Conservation (phyloP, 2,113 vertebrate genomes). For the Potamarius usumacintae region DNA sequence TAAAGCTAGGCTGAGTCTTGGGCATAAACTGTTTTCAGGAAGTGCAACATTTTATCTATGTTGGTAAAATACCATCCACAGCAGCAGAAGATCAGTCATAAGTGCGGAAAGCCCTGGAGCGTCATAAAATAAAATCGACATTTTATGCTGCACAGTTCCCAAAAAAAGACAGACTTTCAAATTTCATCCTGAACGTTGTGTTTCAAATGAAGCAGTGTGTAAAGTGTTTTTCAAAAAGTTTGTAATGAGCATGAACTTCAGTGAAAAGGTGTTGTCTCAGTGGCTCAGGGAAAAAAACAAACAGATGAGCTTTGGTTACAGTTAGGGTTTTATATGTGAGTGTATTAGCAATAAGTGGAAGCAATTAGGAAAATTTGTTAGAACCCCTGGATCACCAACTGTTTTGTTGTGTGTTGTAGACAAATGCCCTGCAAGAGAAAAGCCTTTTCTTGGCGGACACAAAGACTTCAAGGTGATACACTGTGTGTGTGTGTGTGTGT, state of each 20-base stretch:
- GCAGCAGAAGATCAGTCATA: too few relatives aligned
- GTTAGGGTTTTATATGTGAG: too few relatives aligned
- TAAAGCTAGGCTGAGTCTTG: neutral
- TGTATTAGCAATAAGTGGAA: neutral
- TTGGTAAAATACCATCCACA: neutral
- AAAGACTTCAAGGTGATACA: neutral
- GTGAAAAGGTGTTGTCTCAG: too few relatives aligned
- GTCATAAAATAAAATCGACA: too few relatives aligned
- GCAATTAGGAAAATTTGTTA: neutral
- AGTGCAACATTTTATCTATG: neutral
- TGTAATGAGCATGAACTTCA: too few relatives aligned
- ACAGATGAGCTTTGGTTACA: too few relatives aligned
- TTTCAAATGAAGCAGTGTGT: neutral
- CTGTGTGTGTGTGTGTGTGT: neutral
- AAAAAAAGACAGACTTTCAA: neutral
- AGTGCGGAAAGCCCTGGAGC: too few relatives aligned
- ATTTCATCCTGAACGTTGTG: neutral
- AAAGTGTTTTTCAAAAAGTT: neutral
- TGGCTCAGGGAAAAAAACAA: too few relatives aligned
- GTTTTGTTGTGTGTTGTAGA: conserved; percentile 16
- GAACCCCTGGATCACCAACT: neutral
- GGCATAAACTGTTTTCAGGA: neutral
- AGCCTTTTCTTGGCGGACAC: neutral
- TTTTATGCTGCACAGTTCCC: neutral
- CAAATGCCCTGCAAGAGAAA: neutral